Conservation (phyloP, 2,797 vertebrate genomes). For the Calcarius lapponicus region DNA sequence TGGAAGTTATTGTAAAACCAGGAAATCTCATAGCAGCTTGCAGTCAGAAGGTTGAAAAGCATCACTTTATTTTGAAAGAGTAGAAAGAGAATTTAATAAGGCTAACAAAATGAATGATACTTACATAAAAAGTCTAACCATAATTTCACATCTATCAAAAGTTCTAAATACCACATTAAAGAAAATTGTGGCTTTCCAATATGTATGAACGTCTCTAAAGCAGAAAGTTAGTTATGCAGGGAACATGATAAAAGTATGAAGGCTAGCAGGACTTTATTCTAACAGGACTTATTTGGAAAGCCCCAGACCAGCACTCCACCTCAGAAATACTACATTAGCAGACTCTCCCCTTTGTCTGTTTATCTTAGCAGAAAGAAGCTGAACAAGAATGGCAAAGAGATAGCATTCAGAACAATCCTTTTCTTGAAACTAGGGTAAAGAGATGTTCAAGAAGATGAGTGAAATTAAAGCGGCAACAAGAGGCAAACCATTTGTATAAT, state of each 20-base stretch:
- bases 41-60: neutral
- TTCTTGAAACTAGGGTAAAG: neutral
- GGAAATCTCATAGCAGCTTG: neutral
- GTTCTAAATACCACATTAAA: neutral
- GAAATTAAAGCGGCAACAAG: neutral
- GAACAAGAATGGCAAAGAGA: neutral
- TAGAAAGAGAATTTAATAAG: neutral
- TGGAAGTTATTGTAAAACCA: neutral
- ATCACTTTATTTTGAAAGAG: neutral
- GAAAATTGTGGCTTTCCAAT: neutral
- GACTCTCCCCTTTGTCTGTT: neutral
- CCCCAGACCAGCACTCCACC: neutral
- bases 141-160: neutral
- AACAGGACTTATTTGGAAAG: neutral
- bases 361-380: neutral
- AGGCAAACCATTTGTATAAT: neutral
- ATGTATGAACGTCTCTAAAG: fast-evolving
- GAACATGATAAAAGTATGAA: fast-evolving
- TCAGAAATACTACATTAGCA: neutral
- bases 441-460: neutral
- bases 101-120: neutral
- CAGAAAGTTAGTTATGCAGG: neutral
- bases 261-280: neutral
- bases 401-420: neutral
- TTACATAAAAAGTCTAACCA: neutral